A percentile compares a stretch with the other conserved stretches of the same genome.
Evolutionary conservation across 2,888 invertebrate species (phyloP).

Genomic region (Pterostichus madidus): DNA sequence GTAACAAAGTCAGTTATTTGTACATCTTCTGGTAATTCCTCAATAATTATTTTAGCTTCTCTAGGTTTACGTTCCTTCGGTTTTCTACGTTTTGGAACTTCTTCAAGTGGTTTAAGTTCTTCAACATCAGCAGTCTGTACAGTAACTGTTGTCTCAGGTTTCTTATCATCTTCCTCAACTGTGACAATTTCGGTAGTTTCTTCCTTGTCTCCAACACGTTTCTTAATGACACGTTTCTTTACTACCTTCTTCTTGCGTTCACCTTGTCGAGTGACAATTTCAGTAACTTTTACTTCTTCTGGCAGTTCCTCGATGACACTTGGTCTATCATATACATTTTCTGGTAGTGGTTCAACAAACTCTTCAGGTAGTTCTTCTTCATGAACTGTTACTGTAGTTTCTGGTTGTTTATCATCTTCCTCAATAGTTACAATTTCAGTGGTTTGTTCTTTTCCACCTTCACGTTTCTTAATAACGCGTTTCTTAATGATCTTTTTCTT

Average conservation of each 20-base stretch:
- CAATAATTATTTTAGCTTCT: conserved; percentile 47
- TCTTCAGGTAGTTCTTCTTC: conserved; percentile 73
- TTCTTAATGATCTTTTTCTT: conserved; percentile 71
- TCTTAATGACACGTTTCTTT: conserved; percentile 72
- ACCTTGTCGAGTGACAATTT: conserved; percentile 71
- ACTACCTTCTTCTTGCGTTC: conserved; percentile 69
- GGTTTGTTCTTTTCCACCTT: conserved; percentile 74
- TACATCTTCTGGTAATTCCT: conserved; percentile 71
- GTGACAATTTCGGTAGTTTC: conserved; percentile 76
- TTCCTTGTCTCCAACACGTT: conserved; percentile 71
- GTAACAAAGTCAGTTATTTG: conserved; percentile 69
- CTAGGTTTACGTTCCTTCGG: conserved; percentile 64
- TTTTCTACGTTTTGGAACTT: conserved; percentile 68
- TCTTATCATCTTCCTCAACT: conserved; percentile 73
- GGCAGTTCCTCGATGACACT: conserved; percentile 67
- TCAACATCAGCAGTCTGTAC: conserved; percentile 72
- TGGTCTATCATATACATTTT: conserved; percentile 68
- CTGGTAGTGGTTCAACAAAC: conserved; percentile 69
- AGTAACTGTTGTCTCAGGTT: conserved; percentile 73
- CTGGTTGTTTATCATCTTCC: conserved; percentile 71
- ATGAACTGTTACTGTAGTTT: conserved; percentile 71
- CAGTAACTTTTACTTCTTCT: conserved; percentile 73
- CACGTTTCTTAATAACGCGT: conserved; percentile 71
- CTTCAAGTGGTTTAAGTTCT: conserved; percentile 71
- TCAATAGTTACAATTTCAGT: conserved; percentile 75